A percentile compares a stretch with the other conserved stretches of the same genome.
These are phyloP conservation scores for Strigamia maritima DNA, from an alignment of 2,888 invertebrate species.

Conservation along the genomic window DNA sequence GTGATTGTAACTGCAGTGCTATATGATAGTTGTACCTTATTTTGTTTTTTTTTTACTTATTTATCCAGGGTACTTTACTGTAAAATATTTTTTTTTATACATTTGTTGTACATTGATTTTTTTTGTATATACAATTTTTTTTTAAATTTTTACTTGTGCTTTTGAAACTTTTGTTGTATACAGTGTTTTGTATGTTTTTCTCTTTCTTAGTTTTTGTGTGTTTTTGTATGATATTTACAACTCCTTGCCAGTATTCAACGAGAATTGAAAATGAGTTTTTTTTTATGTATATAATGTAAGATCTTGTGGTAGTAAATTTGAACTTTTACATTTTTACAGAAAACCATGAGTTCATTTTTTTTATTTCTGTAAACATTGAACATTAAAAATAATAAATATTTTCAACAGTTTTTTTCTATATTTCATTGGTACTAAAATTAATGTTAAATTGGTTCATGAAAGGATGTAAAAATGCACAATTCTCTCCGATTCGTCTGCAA, in stretches of 20 bases:
- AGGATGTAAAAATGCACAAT: no score
- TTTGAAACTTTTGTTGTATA: background rate
- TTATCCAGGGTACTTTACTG: constrained; percentile 5
- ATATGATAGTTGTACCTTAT: constrained; percentile 9
- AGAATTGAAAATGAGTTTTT: background rate
- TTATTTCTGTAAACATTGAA: background rate
- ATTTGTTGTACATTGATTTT: constrained; percentile 11
- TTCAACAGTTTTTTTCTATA: background rate
- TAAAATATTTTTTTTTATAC: background rate
- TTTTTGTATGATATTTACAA: background rate
- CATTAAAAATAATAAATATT: background rate
- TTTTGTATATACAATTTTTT: background rate
- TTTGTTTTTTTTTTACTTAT: background rate
- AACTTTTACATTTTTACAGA: background rate
- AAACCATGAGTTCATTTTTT: background rate
- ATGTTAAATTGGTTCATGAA: no score
- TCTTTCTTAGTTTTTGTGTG: background rate
- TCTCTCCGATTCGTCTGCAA: no score
- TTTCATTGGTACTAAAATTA: no score
- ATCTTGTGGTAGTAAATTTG: constrained; percentile 16
- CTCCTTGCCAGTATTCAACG: background rate
- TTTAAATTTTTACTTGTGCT: background rate
- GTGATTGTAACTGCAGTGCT: constrained; percentile 20
- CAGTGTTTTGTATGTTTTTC: background rate
- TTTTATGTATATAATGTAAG: constrained; percentile 18